Conservation (phyloP, 2,888 invertebrate genomes). For the Mechanitis messenoides region DNA sequence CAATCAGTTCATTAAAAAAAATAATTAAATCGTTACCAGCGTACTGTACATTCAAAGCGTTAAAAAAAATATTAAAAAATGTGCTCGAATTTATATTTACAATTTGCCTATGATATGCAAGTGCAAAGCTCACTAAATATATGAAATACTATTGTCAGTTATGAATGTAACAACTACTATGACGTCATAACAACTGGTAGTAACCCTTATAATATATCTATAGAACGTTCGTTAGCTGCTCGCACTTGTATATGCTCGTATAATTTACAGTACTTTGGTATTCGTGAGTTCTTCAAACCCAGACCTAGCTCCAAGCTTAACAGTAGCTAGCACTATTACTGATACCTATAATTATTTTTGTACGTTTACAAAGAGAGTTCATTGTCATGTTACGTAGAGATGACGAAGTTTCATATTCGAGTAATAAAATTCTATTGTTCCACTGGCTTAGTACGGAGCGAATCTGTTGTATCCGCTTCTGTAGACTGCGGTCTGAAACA, state of each 20-base stretch:
- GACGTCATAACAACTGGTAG: conserved; percentile 42
- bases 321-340: conserved; percentile 69
- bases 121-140: conserved; percentile 76
- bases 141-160: conserved; percentile 46
- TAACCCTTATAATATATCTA: conserved; percentile 54
- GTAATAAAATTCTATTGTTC: conserved; percentile 61
- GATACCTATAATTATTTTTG: conserved; percentile 69
- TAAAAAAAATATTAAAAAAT: conserved; percentile 34
- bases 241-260: conserved; percentile 73
- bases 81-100: conserved; percentile 62
- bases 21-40: conserved; percentile 26
- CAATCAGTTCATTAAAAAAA: conserved; percentile 13
- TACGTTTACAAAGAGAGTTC: conserved; percentile 76
- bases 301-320: conserved; percentile 46
- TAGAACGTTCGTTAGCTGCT: conserved; percentile 64
- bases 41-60: conserved; percentile 21
- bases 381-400: conserved; percentile 72
- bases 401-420: conserved; percentile 69
- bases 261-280: conserved; percentile 56
- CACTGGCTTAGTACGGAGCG: conserved; percentile 87
- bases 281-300: conserved; percentile 45
- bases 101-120: conserved; percentile 72
- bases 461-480: conserved; percentile 96
- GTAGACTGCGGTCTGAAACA: conserved; percentile 90
- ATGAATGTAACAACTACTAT: conserved; percentile 53